A percentile compares a stretch with the other conserved stretches of the same genome.
Conservation (phyloP, 37 sponge, comb jelly and placozoan species). For the Ianthella basta region DNA sequence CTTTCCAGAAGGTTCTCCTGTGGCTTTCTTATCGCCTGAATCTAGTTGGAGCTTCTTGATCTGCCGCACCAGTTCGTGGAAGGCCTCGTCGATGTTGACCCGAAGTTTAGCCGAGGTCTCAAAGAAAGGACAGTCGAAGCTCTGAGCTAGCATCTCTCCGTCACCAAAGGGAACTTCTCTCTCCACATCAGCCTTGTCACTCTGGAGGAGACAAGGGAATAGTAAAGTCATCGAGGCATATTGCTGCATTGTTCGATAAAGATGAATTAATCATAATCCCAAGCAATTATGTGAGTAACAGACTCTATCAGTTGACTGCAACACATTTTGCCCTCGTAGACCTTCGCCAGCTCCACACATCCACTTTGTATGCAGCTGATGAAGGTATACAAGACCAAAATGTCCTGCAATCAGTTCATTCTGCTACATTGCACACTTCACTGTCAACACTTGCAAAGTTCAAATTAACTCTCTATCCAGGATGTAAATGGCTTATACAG, state of each 20-base stretch:
- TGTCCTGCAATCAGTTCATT: no score
- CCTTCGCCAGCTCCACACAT: no score
- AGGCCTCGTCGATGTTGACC: conserved; percentile 73
- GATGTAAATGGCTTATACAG: no score
- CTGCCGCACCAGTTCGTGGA: conserved; percentile 81
- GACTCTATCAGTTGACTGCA: no score
- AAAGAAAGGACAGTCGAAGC: conserved; percentile 76
- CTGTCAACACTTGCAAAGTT: no score
- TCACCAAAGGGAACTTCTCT: conserved; percentile 72
- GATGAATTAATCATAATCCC: background rate
- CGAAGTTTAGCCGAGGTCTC: conserved; percentile 81
- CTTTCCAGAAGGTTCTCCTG: background rate
- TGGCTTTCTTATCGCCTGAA: conserved; percentile 20
- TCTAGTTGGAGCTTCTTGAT: conserved; percentile 76
- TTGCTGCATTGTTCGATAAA: no score
- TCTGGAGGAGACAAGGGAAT: conserved; percentile 26
- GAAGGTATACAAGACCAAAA: no score
- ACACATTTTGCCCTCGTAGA: no score
- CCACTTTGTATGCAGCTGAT: no score
- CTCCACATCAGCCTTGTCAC: conserved; percentile 64
- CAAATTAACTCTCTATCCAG: no score
- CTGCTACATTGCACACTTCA: no score
- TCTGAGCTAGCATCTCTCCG: conserved; percentile 64
- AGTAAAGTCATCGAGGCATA: background rate
- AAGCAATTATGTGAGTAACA: no score